Base-by-base conservation (phyloP, 2,797 vertebrate genomes). In the Philypnodon macrostomus region DNA sequence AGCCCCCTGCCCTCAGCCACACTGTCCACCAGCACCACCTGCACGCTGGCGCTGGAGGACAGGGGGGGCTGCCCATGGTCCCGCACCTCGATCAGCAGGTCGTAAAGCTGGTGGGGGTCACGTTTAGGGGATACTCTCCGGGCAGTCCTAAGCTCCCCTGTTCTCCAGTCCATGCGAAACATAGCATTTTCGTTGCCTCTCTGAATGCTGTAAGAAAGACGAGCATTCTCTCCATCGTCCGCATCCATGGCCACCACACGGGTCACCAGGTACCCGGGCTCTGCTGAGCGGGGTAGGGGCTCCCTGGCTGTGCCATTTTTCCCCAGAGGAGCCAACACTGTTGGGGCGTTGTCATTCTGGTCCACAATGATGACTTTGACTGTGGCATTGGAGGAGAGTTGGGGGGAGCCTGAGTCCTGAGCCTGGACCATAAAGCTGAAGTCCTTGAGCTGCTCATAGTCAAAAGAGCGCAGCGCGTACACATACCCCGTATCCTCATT, bases 111-210 rank as follows among this genome's bases (percentile, higher is more conserved):
- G 72, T 93, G 93, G 17, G 92, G 90, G 83, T 96, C 95, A 44
- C 94, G 87, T 81, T 94, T 94, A 67, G 77, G 75, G 0, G 94
- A 93, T 39, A 96, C 91, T 31, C 92, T 80, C 36, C 95, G 87
- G 0, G 94, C 93, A 0, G 94, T 97, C 55, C 94, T 88, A 7
- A 98, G 87, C 76, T 98, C 95, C 0, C 96, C 96, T 0, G 93
- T 97, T 75, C 95, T 91, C 95, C 95, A 97, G 84, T 98, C 96
- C 93, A 98, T 94, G 38, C 95, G 81, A 67, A 98, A 97, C 55
- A 98, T 90, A 41, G 92, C 93, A 27, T 95, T 92, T 46, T 97
- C 95, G 16, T 98, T 98, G 11, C 96, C 96, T n/a, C 92, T 83
- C 67, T 92, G 90, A 30, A 98, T 92, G 86, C 94, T 96, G 79